Percentiles rank a stretch among this genome's conserved stretches.
phyloP scores from a whole-genome alignment of 2,888 invertebrate genomes.

The Calliopum simillimum region DNA sequence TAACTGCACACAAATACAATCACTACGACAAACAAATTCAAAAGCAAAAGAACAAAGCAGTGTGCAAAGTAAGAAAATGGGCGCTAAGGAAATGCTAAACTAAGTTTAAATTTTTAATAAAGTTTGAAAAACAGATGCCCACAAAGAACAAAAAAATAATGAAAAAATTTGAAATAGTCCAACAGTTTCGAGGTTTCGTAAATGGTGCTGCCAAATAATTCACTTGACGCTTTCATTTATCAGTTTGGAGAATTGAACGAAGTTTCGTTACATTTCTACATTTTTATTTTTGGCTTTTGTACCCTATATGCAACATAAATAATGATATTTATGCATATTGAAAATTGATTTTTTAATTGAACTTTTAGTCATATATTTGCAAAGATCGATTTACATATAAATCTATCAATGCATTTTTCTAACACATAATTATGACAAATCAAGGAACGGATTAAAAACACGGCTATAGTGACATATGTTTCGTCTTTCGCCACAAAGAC shows the following conservation, averaged over 20 bases:
- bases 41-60: constrained; percentile 16
- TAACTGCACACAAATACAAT: constrained; percentile 58
- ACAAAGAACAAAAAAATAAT: background rate
- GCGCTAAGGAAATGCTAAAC: constrained; percentile 46
- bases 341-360: too few relatives aligned
- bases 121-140: constrained; percentile 48
- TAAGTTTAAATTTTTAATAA: constrained; percentile 61
- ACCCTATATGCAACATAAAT: constrained; percentile 29
- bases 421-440: too few relatives aligned
- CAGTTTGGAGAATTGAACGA: constrained; percentile 14
- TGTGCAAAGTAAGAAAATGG: background rate
- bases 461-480: too few relatives aligned
- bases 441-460: too few relatives aligned
- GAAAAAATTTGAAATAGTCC: background rate
- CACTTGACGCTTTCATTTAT: constrained; percentile 22
- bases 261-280: constrained; percentile 18
- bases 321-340: too few relatives aligned
- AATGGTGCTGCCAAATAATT: constrained; percentile 23
- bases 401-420: too few relatives aligned
- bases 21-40: constrained; percentile 38
- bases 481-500: too few relatives aligned
- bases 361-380: too few relatives aligned
- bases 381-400: too few relatives aligned
- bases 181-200: constrained; percentile 7
- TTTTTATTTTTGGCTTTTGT: constrained; percentile 31